Base-by-base conservation (phyloP, 2,888 invertebrate genomes). In the Mythimna ferrago region DNA sequence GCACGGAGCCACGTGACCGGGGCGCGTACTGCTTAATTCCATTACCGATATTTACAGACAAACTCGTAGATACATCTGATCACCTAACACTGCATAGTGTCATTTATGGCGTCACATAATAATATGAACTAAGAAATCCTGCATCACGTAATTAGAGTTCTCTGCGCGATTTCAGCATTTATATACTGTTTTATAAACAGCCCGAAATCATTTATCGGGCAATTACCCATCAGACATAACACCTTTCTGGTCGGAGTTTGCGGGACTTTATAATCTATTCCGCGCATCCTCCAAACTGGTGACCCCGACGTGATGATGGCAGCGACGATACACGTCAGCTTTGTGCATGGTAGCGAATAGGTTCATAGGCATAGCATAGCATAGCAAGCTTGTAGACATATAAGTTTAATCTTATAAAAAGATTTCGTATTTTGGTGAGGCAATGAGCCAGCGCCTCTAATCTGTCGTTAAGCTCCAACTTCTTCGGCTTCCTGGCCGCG, bases 371-470 rank as follows among this genome's bases (percentile, higher is more conserved):
- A 26, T 32, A 10, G 9, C 7, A 26, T 32, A 14, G 11, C 7
- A 26, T 32, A 10, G 11, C 19, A n/a, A 44, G 26, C 11, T 32
- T 6, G 21, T 73, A 35, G 35, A n/a, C 35, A n/a, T 54, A 26
- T 6, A 48, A 26, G 44, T 57, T 16, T 76, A 73, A 73, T 76
- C 68, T 26, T 26, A 76, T 73, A 67, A 76, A 66, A 53, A 35
- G 21, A 58, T 53, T 73, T 58, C 41, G 32, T 58, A n/a, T 67
- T 32, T 75, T 21, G 14, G 54, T 64, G 38, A 41, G 73, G 6
- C 32, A 35, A 51, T n/a, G 16, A 32, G 32, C 41, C 77, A n/a
- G 44, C 16, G 58, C 26, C 5, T 53, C 53, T 74, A 60, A 77
- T 77, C 74, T 38, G 19, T 38, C 32, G 69, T 44, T 74, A 60